Percentiles rank a stretch among this genome's conserved stretches.
Conservation (phyloP, 2,797 vertebrate species). For the Coregonus sp. region DNA sequence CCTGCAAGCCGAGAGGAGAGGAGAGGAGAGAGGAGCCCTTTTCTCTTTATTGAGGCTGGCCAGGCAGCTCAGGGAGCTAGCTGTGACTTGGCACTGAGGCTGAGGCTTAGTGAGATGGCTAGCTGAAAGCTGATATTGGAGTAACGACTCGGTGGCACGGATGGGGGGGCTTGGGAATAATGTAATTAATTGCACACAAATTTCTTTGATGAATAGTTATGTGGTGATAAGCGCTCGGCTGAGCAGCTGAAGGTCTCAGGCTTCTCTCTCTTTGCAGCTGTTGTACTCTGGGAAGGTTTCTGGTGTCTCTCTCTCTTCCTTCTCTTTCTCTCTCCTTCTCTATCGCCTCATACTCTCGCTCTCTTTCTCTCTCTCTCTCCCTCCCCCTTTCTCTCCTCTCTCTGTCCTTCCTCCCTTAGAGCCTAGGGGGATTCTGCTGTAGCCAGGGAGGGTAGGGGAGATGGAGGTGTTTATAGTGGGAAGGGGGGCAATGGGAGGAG, state of each 20-base stretch:
- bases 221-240: slow-evolving; percentile 87
- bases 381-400: slow-evolving; percentile 13
- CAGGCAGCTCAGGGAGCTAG: slow-evolving; percentile 75
- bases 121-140: slow-evolving; percentile 89
- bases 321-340: background rate
- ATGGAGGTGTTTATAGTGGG: slow-evolving; percentile 42
- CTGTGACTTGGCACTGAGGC: slow-evolving; percentile 89
- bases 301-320: slow-evolving; percentile 43
- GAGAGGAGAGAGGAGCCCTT: slow-evolving; percentile 62
- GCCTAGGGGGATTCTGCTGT: slow-evolving; percentile 70
- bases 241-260: slow-evolving; percentile 80
- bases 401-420: slow-evolving; percentile 85
- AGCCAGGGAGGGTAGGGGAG: slow-evolving; percentile 39
- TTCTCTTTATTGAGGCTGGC: slow-evolving; percentile 85
- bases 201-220: slow-evolving; percentile 94
- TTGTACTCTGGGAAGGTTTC: slow-evolving; percentile 45
- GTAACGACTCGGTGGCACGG: slow-evolving; percentile 85
- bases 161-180: slow-evolving; percentile 85
- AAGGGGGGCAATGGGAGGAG: slow-evolving; percentile 39
- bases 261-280: slow-evolving; percentile 62
- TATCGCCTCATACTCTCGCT: slow-evolving; percentile 5
- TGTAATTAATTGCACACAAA: slow-evolving; percentile 96
- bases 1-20: slow-evolving; percentile 86
- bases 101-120: slow-evolving; percentile 80
- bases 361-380: background rate